Percentiles rank a stretch among this genome's conserved stretches.
Conservation (phyloP, 2,113 vertebrate species). For the Dipodomys ordii region DNA sequence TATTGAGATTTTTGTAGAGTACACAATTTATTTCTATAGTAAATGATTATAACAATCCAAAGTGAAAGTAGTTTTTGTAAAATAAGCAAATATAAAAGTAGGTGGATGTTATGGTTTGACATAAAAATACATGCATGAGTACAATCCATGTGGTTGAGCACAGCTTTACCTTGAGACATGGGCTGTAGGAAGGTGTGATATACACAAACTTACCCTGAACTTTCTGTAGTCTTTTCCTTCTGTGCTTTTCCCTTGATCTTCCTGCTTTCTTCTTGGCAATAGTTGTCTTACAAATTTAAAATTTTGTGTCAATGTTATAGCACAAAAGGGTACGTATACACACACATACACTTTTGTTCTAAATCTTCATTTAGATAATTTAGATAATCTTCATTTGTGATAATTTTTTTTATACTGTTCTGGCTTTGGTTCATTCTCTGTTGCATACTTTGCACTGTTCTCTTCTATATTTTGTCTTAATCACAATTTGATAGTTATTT, state of each 20-base stretch:
- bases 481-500: conserved; percentile 13
- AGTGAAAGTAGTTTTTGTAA: not conserved
- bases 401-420: not conserved
- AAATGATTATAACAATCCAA: not conserved
- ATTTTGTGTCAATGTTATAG: not conserved
- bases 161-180: rapidly evolving
- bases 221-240: not conserved
- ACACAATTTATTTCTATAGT: not conserved
- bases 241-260: not conserved
- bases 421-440: rapidly evolving
- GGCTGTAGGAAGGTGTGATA: not conserved
- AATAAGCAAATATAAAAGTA: not conserved
- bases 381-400: not conserved
- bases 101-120: not conserved
- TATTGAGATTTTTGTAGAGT: not conserved
- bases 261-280: not conserved
- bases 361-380: not conserved
- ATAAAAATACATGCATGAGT: not conserved
- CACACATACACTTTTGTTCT: not conserved
- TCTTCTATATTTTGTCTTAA: not conserved
- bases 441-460: not conserved
- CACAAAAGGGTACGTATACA: rapidly evolving
- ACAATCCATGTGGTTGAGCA: not conserved
- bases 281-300: not conserved
- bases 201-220: not conserved